Base-by-base conservation (phyloP, 2,113 vertebrate species). In the Bambusicola thoracicus region DNA sequence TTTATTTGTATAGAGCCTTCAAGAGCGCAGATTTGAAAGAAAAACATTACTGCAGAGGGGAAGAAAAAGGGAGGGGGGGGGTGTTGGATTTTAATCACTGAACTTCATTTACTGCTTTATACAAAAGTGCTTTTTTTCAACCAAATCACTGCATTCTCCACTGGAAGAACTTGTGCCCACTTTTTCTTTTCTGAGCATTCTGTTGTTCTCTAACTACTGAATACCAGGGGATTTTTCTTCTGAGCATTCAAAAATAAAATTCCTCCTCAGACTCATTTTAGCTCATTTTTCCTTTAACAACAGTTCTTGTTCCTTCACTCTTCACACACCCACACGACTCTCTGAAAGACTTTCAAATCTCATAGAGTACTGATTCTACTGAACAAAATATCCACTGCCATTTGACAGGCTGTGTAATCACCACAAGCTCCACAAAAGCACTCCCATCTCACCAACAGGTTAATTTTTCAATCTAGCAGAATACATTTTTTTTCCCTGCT, bases 231-330 rank as follows among this genome's bases (percentile, higher is more conserved):
- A 85, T 94, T 94, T 92, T 88, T 94, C 84, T 94, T 85, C 87
- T 36, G 87, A 92, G 82, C 79, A 86, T 74, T 87, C 65, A 89
- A 53, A 88, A 94, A 74, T 92, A 92, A 96, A 92, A 95, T 90
- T 86, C 90, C 29, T 82, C 63, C 79, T 91, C 69, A 73, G 43
- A 81, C 92, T 95, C 75, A 95, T 72, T 95, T 93, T 91, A 91
- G 46, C 43, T 96, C 63, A 82, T 74, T 96, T 96, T 62, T 81
- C 6, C 75, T 84, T 69, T 92, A 81, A 65, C 15, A 5, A 80
- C 46, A 91, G 75, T 89, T 91, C 92, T 82, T 82, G 43, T 83
- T 94, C 76, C 88, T 90, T 91, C 67, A 89, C 44, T 90, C 92
- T 67, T 92, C 93, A 90, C 69, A 95, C 92, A 90, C 90, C 82